A percentile compares a stretch with the other conserved stretches of the same genome.
Evolutionary conservation across 2,797 vertebrate species (phyloP).

Genomic region (Hipposideros larvatus): DNA sequence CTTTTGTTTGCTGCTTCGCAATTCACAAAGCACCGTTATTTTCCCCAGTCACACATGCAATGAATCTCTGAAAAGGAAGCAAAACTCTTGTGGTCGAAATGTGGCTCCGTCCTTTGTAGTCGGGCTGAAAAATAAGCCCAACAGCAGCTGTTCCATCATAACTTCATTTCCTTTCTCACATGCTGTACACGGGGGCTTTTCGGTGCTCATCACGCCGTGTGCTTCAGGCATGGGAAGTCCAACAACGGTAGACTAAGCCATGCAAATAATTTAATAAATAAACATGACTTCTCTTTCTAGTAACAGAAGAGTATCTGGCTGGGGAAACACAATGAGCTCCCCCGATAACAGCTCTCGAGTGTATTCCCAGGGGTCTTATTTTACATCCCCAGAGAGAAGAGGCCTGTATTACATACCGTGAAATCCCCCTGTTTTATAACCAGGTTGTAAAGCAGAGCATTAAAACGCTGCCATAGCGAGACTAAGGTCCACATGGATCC

Average conservation of each 20-base stretch:
- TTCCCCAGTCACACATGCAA: not conserved
- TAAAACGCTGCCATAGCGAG: not conserved
- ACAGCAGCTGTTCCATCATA: not conserved
- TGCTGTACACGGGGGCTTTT: not conserved
- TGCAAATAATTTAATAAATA: not conserved
- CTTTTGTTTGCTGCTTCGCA: rapidly evolving
- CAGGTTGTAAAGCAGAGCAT: not conserved
- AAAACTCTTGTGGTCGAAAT: conserved; percentile 25
- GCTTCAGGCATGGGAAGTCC: rapidly evolving
- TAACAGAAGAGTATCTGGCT: not conserved
- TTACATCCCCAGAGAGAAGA: not conserved
- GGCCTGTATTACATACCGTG: not conserved
- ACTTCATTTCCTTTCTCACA: conserved; percentile 66
- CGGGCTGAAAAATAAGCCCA: not conserved
- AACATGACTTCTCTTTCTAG: conserved; percentile 59
- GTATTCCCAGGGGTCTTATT: conserved; percentile 19
- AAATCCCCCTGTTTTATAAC: conserved; percentile 3
- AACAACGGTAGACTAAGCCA: not conserved
- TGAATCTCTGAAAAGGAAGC: conserved; percentile 62
- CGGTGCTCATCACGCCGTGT: not conserved
- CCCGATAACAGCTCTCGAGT: rapidly evolving
- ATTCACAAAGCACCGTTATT: rapidly evolving
- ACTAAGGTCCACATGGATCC: rapidly evolving
- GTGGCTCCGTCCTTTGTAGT: not conserved
- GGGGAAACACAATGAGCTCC: not conserved